Base-by-base conservation (phyloP, 1,140 invertebrate species). In the Anastrepha ludens region DNA sequence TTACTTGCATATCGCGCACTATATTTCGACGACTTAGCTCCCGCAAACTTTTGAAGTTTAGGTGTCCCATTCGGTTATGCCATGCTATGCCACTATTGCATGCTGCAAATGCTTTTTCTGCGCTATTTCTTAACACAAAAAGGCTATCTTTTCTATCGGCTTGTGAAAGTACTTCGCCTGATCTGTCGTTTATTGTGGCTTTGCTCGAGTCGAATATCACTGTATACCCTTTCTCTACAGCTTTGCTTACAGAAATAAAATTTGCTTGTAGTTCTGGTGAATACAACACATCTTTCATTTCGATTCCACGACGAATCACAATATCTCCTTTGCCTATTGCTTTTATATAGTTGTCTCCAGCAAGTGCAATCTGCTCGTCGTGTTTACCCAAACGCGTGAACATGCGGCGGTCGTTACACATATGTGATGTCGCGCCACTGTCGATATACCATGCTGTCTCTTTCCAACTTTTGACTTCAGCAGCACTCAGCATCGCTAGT, bases 311-410 rank as follows among this genome's bases (percentile, higher is more conserved):
- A 15, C 44, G 50, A 6, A 55, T 8, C 6, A 6, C 58, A 90
- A 93, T 92, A 15, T 90, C 91, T 64, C 93, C 93, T 89, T 4
- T 44, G 6, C 85, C 50, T 17, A 60, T 55, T 55, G 74, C 74
- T 74, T 86, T 15, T 8, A 88, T n/a, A 6, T 41, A 50, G n/a
- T 39, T 59, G 6, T 74, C 9, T 7, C 17, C 59, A 8, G 59
- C 39, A 9, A 85, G 47, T 15, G 7, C 13, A 15, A 87, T 87
- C 41, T 60, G 15, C 47, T 87, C 87, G 7, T 3, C 17, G 17
- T 55, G 39, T 17, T 67, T 8, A 41, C 50, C 5, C 44, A 62
- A 64, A n/a, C 29, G 17, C 13, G 17, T 7, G 85, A 87, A 85
- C 39, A 81, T 47, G 4, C n/a, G 20, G 6, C 58, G 41, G 39